Base-by-base conservation (phyloP, 1,140 invertebrate genomes). In the Aphelenchoides fujianensis region DNA sequence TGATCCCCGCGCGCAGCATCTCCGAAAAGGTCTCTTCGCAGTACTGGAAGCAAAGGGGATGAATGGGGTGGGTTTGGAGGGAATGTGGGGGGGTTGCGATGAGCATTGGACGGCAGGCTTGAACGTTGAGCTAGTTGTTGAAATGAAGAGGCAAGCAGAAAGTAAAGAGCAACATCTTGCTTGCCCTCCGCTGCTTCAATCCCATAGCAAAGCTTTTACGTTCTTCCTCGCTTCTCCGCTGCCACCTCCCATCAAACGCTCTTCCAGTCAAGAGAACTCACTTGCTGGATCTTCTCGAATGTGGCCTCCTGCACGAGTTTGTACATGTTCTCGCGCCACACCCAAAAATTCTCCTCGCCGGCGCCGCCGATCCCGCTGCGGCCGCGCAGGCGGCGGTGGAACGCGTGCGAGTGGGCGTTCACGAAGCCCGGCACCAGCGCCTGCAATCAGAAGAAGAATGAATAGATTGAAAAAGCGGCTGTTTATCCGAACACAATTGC, bases 261-360 rank as follows among this genome's bases (percentile, higher is more conserved):
- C 31, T 55, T 55, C 53, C 28, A 7, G 3, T 0, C 0, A 55
- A 55, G 5, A n/a, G 5, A 19, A 71, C 3, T 36, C 23, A 82
- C 80, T 68, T 82, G 12, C 66, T 82, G 75, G 19, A 82, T 57
- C 36, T 72, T 78, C 2, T 74, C 72, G 35, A 73, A 79, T 2
- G 74, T 70, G 19, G 81, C 69, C 41, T 74, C 63, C 12, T 78
- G 74, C 27, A 83, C 76, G 9, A 84, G 61, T 32, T 61, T 68
- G 61, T 82, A 83, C 81, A 83, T 83, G 37, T 82, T 76, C 41
- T 83, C 69, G 9, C 81, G 63, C 81, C 81, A 83, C 54, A 71
- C 76, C 81, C 81, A 83, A 71, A 83, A 83, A 12, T 72, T 84
- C 30, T 77, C 75, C n/a, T 71, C 75, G 9, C 71, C 71, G 2